phyloP scores from a whole-genome alignment of 2,888 invertebrate genomes.

The Eupithecia dodoneata region DNA sequence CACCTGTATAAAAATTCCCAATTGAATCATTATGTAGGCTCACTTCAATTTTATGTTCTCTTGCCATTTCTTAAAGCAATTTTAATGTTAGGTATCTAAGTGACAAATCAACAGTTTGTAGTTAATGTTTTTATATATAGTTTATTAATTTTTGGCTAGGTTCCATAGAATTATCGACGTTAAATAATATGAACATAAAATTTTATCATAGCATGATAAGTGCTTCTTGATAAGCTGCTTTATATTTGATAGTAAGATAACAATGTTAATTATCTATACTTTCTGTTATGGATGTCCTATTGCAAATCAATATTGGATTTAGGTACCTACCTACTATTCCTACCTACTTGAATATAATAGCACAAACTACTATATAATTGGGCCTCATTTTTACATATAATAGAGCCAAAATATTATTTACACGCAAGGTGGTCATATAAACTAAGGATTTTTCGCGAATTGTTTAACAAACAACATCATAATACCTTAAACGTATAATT shows the following conservation, averaged over 20 bases:
- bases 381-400: neutral
- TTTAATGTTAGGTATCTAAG: neutral
- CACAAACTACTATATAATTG: too few relatives aligned
- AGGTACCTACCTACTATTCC: too few relatives aligned
- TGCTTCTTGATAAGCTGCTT: neutral
- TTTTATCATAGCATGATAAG: neutral
- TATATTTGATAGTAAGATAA: neutral
- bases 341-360: too few relatives aligned
- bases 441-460: too few relatives aligned
- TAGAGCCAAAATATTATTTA: neutral
- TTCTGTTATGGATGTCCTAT: neutral
- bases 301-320: too few relatives aligned
- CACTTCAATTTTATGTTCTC: slow-evolving; percentile 61
- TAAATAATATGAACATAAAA: neutral
- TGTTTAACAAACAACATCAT: too few relatives aligned
- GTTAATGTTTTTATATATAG: neutral
- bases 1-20: slow-evolving; percentile 69
- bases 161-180: neutral
- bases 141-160: neutral
- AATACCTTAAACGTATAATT: too few relatives aligned
- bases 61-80: slow-evolving; percentile 56
- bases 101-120: neutral
- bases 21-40: slow-evolving; percentile 67
- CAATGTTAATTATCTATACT: neutral
- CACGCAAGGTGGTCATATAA: too few relatives aligned